These are phyloP conservation scores for Anableps anableps DNA, from an alignment of 2,797 vertebrate genomes.

Conservation along the genomic window DNA sequence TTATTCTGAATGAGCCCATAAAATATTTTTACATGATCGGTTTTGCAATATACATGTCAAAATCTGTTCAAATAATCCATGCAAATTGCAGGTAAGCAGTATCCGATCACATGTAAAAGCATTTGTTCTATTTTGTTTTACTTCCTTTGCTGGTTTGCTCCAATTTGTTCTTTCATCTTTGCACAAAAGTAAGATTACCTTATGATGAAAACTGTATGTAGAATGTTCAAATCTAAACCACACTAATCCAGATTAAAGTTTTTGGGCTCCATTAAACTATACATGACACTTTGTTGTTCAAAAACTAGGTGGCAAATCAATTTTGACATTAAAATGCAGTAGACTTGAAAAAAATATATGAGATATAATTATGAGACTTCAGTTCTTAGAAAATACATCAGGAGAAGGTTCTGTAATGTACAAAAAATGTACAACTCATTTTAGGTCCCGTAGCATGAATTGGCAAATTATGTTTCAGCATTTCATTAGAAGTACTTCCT, in stretches of 20 bases:
- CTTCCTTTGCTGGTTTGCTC: not conserved
- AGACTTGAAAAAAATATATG: not conserved
- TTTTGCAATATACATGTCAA: not conserved
- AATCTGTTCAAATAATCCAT: not conserved
- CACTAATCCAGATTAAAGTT: constrained; percentile 7
- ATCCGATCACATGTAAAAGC: not conserved
- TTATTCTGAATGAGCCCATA: not conserved
- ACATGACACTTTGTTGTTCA: not conserved
- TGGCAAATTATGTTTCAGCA: not conserved
- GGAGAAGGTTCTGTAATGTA: not conserved
- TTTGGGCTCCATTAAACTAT: not conserved
- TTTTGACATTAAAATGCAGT: not conserved
- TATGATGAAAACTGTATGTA: not conserved
- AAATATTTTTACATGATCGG: not conserved
- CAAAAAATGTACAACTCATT: not conserved
- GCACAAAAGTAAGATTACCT: not conserved
- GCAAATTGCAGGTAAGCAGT: not conserved
- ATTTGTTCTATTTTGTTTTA: not conserved
- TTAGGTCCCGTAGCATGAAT: not conserved
- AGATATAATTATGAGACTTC: not conserved
- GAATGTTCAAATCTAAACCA: constrained; percentile 1
- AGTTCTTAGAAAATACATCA: not conserved
- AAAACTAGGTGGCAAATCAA: no score
- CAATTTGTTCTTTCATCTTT: not conserved
- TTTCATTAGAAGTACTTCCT: not conserved